These are phyloP conservation scores for Brachyhypopomus occidentalis DNA, from an alignment of 2,113 vertebrate genomes.

Conservation along the genomic window DNA sequence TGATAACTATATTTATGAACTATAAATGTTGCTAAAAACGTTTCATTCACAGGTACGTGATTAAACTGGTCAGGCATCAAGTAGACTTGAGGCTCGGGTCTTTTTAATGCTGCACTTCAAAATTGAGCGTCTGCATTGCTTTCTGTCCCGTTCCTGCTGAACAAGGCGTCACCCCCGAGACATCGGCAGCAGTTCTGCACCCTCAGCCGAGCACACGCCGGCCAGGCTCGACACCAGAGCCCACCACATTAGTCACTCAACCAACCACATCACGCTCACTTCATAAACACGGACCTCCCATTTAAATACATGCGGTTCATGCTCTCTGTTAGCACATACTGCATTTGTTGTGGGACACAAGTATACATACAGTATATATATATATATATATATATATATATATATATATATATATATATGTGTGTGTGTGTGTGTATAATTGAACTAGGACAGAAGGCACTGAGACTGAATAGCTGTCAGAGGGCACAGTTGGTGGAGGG, in stretches of 20 bases:
- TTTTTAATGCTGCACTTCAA: background rate
- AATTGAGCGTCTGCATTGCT: background rate
- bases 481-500: too few species aligned
- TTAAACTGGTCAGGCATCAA: background rate
- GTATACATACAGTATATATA: too few species aligned
- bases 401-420: too few species aligned
- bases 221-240: background rate
- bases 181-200: conserved; percentile 1
- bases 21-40: background rate
- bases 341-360: too few species aligned
- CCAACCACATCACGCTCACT: too few species aligned
- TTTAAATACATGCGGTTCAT: too few species aligned
- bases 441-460: too few species aligned
- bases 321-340: too few species aligned
- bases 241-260: background rate
- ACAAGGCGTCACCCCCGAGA: conserved; percentile 7
- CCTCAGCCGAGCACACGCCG: background rate
- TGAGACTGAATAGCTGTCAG: too few species aligned
- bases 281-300: too few species aligned
- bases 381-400: too few species aligned
- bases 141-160: conserved; percentile 11
- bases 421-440: too few species aligned
- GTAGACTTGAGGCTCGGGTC: background rate
- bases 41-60: background rate
- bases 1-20: conserved; percentile 10